phyloP scores from a whole-genome alignment of 2,113 vertebrate genomes.

The Dolichallabes microphthalmus region DNA sequence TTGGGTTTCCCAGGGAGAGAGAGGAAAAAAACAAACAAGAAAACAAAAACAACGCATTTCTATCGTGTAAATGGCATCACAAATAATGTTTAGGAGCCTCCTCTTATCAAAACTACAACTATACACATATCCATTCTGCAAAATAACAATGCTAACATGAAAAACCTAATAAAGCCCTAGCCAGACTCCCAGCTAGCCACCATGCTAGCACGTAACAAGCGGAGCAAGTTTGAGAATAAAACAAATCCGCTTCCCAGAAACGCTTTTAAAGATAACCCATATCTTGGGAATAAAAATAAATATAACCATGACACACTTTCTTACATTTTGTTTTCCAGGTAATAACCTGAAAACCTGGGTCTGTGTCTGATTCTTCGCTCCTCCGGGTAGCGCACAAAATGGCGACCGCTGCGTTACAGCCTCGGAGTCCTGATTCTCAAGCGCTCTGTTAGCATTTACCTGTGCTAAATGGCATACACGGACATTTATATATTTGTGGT shows the following conservation, averaged over 20 bases:
- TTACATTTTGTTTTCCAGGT: not conserved
- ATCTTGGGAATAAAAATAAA: not conserved
- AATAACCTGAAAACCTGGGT: not conserved
- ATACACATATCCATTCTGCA: not conserved
- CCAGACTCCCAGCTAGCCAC: not conserved
- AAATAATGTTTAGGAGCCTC: not conserved
- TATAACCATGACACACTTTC: not conserved
- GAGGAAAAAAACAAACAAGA: not conserved
- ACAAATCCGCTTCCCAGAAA: not conserved
- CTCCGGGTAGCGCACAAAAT: slow-evolving; percentile 34
- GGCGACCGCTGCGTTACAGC: slow-evolving; percentile 26
- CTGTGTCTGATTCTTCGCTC: not conserved
- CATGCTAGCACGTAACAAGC: slow-evolving; percentile 13
- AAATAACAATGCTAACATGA: not conserved
- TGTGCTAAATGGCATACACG: not conserved
- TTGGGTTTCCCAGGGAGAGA: no score
- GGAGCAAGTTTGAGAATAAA: not conserved
- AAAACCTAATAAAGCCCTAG: not conserved
- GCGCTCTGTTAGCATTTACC: not conserved
- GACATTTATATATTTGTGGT: not conserved
- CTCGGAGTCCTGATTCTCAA: slow-evolving; percentile 10
- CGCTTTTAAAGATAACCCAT: not conserved
- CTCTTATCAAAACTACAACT: not conserved
- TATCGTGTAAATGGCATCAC: not conserved
- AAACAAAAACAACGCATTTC: not conserved